Evolutionary conservation across 2,888 invertebrate species (phyloP), one percentile per base, ranked within the genome.

Genomic region (Thumatha senex): DNA sequence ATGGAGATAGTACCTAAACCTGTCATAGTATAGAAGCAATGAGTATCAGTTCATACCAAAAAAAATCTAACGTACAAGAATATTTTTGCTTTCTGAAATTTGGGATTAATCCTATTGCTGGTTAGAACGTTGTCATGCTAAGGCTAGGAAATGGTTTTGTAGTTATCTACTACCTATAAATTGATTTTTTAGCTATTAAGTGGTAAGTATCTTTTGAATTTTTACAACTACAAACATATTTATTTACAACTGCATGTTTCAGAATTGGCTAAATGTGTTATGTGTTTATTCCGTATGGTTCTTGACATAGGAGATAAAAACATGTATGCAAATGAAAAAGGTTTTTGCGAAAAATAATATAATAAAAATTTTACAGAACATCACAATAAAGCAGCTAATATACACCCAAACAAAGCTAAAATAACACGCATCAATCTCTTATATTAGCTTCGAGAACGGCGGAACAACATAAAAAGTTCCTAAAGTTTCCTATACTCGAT

Each of bases 401-500:
- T 68, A 71, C 66, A 70, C 64, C 70, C 66, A 73, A 75, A 76
- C 64, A 77, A 70, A 72, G 72, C 69, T 74, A 73, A 83, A 86
- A 83, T 84, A 87, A 82, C 77, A 78, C 70, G 74, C 86, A 88
- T 89, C 85, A 84, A 88, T 89, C 84, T 86, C 80, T 76, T 82
- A 89, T 89, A 88, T 88, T 86, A 84, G 82, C 82, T 76, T 74
- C 65, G 68, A 76, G 79, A 83, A 73, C 76, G 72, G 74, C 75
- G 82, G 80, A 86, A 85, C 85, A 84, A 82, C 84, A 89, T 89
- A 89, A 89, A 88, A 89, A 89, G 80, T 87, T 86, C 83, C 84
- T 72, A 71, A 87, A 88, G 79, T 86, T 89, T 89, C 81, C 87
- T 88, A 89, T 86, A 87, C 82, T 79, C 70, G 76, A 57, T 65